Conservation (phyloP, 2,113 vertebrate genomes). For the Thamnaconus septentrionalis region DNA sequence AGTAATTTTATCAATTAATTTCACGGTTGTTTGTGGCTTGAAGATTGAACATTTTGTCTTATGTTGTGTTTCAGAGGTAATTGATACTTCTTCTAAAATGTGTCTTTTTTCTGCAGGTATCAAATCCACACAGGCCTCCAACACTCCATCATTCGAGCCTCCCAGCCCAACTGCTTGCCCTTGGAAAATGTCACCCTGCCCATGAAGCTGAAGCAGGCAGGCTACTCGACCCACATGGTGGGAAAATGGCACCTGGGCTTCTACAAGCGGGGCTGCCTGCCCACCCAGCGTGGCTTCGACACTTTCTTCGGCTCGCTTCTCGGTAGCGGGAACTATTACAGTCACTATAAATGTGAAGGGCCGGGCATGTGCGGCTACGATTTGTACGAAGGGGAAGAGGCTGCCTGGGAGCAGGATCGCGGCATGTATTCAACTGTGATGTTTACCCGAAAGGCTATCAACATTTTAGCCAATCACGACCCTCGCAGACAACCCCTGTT, state of each 20-base stretch:
- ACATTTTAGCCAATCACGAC: conserved; percentile 85
- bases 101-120: conserved; percentile 79
- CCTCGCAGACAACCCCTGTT: conserved; percentile 84
- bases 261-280: conserved; percentile 93
- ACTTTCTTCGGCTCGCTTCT: conserved; percentile 94
- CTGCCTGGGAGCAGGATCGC: conserved; percentile 90
- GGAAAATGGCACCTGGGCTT: conserved; percentile 98
- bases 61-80: neutral
- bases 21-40: no score
- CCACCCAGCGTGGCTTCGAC: conserved; percentile 92
- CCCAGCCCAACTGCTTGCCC: conserved; percentile 94
- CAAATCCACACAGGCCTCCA: conserved; percentile 98
- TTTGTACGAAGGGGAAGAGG: conserved; percentile 90
- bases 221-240: conserved; percentile 96
- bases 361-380: conserved; percentile 93
- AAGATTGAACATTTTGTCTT: neutral
- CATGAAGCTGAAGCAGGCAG: conserved; percentile 90
- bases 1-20: no score
- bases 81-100: neutral
- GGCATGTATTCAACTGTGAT: conserved; percentile 93
- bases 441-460: conserved; percentile 89
- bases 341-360: conserved; percentile 94
- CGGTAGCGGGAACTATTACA: conserved; percentile 96
- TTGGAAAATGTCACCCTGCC: conserved; percentile 91
- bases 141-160: conserved; percentile 92